phyloP scores from a whole-genome alignment of 2,797 vertebrate species.

The Eulemur albifrons region DNA sequence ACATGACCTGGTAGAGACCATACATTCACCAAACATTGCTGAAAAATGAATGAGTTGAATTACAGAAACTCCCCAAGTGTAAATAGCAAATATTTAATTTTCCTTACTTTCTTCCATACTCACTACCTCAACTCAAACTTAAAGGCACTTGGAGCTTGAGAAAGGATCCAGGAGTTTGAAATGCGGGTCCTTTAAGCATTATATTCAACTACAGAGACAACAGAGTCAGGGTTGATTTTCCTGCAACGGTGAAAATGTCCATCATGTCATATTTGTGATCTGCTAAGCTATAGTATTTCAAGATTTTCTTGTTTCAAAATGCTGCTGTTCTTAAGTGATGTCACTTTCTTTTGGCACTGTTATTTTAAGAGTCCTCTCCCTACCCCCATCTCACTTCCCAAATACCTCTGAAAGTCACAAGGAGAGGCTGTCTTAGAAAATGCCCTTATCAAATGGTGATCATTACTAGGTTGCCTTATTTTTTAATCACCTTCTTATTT shows the following conservation, averaged over 20 bases:
- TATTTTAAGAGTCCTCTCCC: conserved; percentile 58
- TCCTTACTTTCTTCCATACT: background rate
- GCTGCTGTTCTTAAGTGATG: conserved; percentile 51
- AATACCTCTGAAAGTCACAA: conserved; percentile 55
- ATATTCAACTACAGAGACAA: background rate
- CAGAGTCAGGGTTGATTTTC: background rate
- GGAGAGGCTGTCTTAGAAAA: conserved; percentile 57
- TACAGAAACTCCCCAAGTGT: background rate
- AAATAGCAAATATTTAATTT: background rate
- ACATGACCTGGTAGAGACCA: background rate
- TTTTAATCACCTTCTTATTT: conserved; percentile 57
- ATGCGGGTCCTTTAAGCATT: background rate
- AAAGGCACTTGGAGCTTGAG: background rate
- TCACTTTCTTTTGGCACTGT: conserved; percentile 34
- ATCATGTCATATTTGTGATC: background rate
- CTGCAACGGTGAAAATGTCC: background rate
- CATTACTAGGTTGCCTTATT: conserved; percentile 54
- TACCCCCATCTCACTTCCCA: conserved; percentile 28
- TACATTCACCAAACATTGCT: background rate
- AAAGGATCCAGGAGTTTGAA: background rate
- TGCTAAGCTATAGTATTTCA: background rate
- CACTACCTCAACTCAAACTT: background rate
- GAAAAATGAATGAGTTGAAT: background rate
- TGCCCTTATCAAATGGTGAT: conserved; percentile 27
- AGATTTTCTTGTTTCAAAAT: conserved; percentile 68